Base-by-base conservation (phyloP, 1,140 invertebrate genomes). In the Drosophila parabipectinata region DNA sequence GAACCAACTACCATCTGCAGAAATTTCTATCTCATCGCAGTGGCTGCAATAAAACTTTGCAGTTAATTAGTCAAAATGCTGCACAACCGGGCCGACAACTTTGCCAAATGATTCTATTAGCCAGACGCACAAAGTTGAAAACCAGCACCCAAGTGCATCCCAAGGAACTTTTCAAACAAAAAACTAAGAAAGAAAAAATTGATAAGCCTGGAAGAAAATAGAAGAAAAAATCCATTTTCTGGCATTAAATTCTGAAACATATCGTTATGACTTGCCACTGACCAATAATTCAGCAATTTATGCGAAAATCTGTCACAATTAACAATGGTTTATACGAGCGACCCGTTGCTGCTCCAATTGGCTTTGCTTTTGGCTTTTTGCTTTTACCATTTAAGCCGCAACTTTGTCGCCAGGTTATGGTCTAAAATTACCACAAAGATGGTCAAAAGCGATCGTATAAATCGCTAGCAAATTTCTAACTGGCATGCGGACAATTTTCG, bases 41-140 rank as follows among this genome's bases (percentile, higher is more conserved):
- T 72, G 57, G 68, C 53, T 50, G 56, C 68, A 85, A 77, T 87
- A 81, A 87, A 84, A 87, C 78, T 87, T 81, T 81, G 81, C 78
- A 87, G 81, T 84, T 84, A 87, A 84, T 84, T 84, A 84, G 78
- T 87, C 82, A 87, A 84, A 87, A 84, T 81, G 81, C 71, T 84
- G 78, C 77, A 60, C 63, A 81, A 84, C 81, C 81, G 81, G 81
- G 68, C 75, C 55, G 55, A 67, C 82, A 84, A 81, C 73, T 81
- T 81, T 52, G 47, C 75, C 62, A 77, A 80, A 69, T 80, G 78
- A 80, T 75, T 75, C 72, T 75, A 75, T 75, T 75, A 75, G 52
- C 50, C 59, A 54, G 34, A 61, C 48, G 50, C 59, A 69, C 48
- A 67, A 50, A 60, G 68, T 64, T 50, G 59, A 64, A 63, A 32